phyloP scores from a whole-genome alignment of 2,113 vertebrate genomes.

The Bos taurus region DNA sequence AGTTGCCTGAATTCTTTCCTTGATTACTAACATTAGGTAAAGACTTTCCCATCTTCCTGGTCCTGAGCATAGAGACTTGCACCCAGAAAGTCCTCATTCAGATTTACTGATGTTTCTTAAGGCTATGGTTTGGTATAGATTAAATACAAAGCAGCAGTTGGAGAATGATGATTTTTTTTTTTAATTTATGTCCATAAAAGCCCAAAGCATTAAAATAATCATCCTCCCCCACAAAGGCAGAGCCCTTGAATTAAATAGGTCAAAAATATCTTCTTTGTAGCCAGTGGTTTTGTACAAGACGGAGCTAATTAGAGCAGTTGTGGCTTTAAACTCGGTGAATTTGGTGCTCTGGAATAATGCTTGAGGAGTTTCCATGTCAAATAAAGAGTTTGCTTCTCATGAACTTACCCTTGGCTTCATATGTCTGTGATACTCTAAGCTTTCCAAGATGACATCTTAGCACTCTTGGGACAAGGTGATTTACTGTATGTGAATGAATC shows the following conservation, averaged over 20 bases:
- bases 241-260: slow-evolving; percentile 25
- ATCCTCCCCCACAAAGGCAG: neutral
- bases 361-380: slow-evolving; percentile 61
- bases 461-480: neutral
- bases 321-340: slow-evolving; percentile 30
- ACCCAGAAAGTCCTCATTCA: neutral
- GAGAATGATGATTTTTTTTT: neutral
- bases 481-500: slow-evolving; percentile 13
- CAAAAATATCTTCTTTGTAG: slow-evolving; percentile 16
- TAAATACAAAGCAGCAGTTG: neutral
- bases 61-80: neutral
- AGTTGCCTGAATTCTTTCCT: slow-evolving; percentile 42
- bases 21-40: slow-evolving; percentile 11
- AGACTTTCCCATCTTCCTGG: neutral
- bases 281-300: slow-evolving; percentile 40
- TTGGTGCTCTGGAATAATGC: slow-evolving; percentile 40
- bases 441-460: slow-evolving; percentile 24
- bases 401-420: slow-evolving; percentile 48
- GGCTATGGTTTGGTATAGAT: neutral
- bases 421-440: neutral
- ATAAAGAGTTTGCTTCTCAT: slow-evolving; percentile 13
- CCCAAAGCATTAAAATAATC: neutral
- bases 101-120: neutral
- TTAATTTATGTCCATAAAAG: neutral
- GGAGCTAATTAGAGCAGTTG: slow-evolving; percentile 45